Evolutionary conservation across 2,113 vertebrate species (phyloP), one percentile per base, ranked within the genome.

Genomic region (Barbus barbus): DNA sequence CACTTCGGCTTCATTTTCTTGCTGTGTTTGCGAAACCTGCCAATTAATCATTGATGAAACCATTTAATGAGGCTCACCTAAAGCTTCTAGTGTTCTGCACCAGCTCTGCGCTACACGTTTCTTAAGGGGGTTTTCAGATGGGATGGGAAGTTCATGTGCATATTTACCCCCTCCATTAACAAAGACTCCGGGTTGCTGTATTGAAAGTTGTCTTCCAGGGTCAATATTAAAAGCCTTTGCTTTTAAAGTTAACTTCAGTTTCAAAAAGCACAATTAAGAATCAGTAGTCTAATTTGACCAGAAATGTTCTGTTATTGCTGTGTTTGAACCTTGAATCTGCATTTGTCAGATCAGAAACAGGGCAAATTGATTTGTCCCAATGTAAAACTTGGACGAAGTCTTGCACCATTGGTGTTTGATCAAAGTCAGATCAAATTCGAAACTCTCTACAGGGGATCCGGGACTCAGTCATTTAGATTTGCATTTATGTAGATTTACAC

Each of bases 21-120:
- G 56, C 76, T 83, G 80, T 85, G 84, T 86, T 69, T 78, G 86
- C 65, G 46, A 86, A 81, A 85, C 80, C 51, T 81, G 75, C 58
- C 67, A 83, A 87, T 89, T 67, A 87, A 87, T 83, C 75, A 83
- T 85, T 83, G 69, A 88, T 88, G 83, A 84, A 69, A 74, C 20
- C 61, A 44, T 85, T 87, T 87, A 87, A 83, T 87, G 61, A 85
- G 67, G 33, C 71, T 46, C 77, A 83, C 76, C 87, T 84, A 72
- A 58, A 73, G 83, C 53, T 72, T 84, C 60, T 60, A 16, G 44
- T n/a, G 51, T 79, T 79, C 31, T 61, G 56, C 53, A 63, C 75
- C 48, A 48, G 48, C 13, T 60, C 31, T 9, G 53, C 4, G 3
- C 24, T 33, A 22, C 44, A 18, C 1, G 20, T 77, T 58, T 71